These are phyloP conservation scores for Entomyzon cyanotis DNA, from an alignment of 2,113 vertebrate species.

Conservation along the genomic window DNA sequence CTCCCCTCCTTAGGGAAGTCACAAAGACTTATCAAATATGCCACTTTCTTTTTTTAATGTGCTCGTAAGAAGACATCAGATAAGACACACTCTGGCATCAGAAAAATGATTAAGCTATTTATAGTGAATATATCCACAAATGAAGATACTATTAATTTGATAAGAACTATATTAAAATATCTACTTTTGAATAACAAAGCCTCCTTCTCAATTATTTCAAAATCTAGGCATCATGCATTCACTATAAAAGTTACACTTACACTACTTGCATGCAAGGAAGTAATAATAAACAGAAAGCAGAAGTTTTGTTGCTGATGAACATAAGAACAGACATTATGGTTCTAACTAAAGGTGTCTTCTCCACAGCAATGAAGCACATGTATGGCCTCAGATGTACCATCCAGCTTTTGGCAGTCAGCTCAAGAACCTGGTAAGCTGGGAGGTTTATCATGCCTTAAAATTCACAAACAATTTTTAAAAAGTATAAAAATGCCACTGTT, in stretches of 20 bases:
- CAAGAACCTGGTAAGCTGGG: background rate
- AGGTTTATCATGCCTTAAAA: background rate
- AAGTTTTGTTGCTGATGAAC: background rate
- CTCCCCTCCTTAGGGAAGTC: background rate
- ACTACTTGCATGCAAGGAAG: background rate
- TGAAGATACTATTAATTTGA: background rate
- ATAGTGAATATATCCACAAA: conserved; percentile 11
- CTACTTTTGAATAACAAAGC: background rate
- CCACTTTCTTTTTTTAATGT: conserved; percentile 9
- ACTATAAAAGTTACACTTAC: background rate
- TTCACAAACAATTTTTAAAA: background rate
- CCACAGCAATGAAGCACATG: background rate
- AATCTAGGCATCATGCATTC: background rate
- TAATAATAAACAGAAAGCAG: background rate
- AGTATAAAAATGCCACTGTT: background rate
- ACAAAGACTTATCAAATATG: background rate
- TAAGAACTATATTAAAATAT: conserved; percentile 2
- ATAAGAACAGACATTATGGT: background rate
- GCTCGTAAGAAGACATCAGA: background rate
- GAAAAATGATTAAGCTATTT: conserved; percentile 41
- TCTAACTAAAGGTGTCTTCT: background rate
- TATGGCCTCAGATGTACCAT: background rate
- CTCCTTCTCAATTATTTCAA: background rate
- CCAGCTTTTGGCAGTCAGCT: background rate
- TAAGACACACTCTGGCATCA: conserved; percentile 10